Evolutionary conservation across 2,797 vertebrate genomes (phyloP), one percentile per base, ranked within the genome.

Genomic region (Hydrocynus forskahlii): DNA sequence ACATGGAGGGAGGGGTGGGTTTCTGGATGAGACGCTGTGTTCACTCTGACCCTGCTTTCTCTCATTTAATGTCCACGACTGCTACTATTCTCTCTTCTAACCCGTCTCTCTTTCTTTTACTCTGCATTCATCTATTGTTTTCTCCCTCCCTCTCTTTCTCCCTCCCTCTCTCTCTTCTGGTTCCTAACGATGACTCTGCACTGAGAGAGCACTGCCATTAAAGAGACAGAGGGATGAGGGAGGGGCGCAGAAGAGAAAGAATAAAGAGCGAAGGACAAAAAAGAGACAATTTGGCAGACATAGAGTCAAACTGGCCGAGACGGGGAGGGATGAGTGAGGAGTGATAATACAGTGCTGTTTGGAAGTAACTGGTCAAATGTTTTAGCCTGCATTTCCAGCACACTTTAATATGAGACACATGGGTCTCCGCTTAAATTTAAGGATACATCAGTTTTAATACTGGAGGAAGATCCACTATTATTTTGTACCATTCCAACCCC

Each of bases 1-100:
- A 71, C 48, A 52, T 21, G 75, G 57, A 35, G 48, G 17, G 38
- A 35, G 17, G 13, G 35, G 19, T 4, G 14, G 63, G 70, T 1
- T 73, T 17, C 21, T 76, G 82, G 78, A 82, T 71, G 72, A 84
- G 79, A 80, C 38, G 71, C 79, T 52, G 54, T 80, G 80, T 74
- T 82, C 82, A 78, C 59, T 69, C 71, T 81, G 79, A 86, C 84
- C 83, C 79, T 50, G 63, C 80, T 54, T 29, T 60, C 71, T 74
- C 9, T 19, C 2, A 55, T 67, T 66, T 59, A 59, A 59, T 38
- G 19, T 60, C 45, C 40, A 21, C 14, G 25, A 73, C 40, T 45
- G 35, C 48, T 16, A 74, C 55, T 38, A 23, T 57, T 78, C 19
- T 19, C 1, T 68, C 63, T 2, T 62, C 66, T 35, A 21, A 14